phyloP scores from a whole-genome alignment of 2,113 vertebrate genomes.

The Larimichthys crocea region DNA sequence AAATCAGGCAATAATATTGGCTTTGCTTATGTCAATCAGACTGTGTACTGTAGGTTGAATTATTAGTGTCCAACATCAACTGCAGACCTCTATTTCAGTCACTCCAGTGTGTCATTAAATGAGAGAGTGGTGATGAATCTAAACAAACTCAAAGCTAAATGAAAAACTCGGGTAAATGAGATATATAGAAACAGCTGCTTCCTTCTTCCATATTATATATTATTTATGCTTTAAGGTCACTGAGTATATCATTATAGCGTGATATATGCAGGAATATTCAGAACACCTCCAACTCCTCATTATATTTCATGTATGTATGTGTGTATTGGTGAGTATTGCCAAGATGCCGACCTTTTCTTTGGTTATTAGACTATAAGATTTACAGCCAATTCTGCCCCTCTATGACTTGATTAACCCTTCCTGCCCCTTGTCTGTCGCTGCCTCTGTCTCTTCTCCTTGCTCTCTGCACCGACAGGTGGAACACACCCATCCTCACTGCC shows the following conservation, averaged over 20 bases:
- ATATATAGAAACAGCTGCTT: background rate
- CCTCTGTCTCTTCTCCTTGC: background rate
- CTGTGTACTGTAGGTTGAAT: background rate
- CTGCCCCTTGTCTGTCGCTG: conserved; percentile 14
- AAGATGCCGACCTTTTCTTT: background rate
- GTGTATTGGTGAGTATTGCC: background rate
- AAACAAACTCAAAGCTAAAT: background rate
- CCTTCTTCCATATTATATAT: background rate
- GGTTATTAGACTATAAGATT: conserved; percentile 12
- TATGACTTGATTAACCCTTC: conserved; percentile 13
- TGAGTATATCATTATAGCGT: background rate
- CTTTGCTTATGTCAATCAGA: too few species aligned
- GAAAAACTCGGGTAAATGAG: background rate
- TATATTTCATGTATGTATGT: conserved; percentile 1
- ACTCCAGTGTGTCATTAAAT: background rate
- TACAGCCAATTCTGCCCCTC: background rate
- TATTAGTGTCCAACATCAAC: background rate
- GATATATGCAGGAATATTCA: conserved; percentile 1
- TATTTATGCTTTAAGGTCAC: background rate
- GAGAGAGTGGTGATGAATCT: background rate
- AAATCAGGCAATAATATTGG: too few species aligned
- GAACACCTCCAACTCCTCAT: background rate
- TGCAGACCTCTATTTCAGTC: background rate
- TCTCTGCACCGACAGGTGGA: background rate
- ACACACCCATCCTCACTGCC: background rate